Evolutionary conservation across 2,113 vertebrate genomes (phyloP).

Genomic region (Sialia sialis): DNA sequence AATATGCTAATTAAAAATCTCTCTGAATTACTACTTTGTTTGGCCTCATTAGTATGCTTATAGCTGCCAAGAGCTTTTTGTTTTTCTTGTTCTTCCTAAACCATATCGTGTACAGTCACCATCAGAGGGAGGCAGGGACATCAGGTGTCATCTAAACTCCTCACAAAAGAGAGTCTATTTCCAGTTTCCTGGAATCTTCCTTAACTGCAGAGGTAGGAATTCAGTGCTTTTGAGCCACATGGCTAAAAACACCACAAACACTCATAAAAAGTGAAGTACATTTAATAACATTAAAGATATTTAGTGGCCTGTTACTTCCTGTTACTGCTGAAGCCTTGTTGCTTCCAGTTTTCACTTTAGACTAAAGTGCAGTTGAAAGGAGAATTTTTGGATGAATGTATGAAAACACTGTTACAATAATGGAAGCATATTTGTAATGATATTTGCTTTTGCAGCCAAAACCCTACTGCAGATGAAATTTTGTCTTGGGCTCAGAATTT

Average conservation of each 20-base stretch:
- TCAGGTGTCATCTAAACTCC: background rate
- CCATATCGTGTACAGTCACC: background rate
- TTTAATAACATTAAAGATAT: background rate
- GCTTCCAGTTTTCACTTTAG: background rate
- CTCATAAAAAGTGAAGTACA: background rate
- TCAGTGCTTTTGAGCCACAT: background rate
- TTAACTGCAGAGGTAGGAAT: background rate
- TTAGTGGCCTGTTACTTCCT: background rate
- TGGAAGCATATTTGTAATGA: slow-evolving; percentile 23
- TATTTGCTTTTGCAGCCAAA: slow-evolving; percentile 70
- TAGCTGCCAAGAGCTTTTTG: slow-evolving; percentile 3
- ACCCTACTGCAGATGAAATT: slow-evolving; percentile 88
- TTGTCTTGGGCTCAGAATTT: slow-evolving; percentile 97
- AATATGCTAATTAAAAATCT: slow-evolving; percentile 51
- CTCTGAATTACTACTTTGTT: slow-evolving; percentile 51
- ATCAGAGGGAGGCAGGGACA: background rate
- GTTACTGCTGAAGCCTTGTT: background rate
- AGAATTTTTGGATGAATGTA: background rate
- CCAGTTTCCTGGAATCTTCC: background rate
- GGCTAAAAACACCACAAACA: background rate
- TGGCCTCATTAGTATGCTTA: slow-evolving; percentile 49
- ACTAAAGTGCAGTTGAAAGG: background rate
- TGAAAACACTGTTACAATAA: slow-evolving; percentile 43
- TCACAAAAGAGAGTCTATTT: background rate
- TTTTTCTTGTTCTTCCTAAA: slow-evolving; percentile 15